Percentiles rank a stretch among this genome's conserved stretches.
phyloP scores from a whole-genome alignment of 2,797 vertebrate genomes.

The Poeciliopsis turneri region DNA sequence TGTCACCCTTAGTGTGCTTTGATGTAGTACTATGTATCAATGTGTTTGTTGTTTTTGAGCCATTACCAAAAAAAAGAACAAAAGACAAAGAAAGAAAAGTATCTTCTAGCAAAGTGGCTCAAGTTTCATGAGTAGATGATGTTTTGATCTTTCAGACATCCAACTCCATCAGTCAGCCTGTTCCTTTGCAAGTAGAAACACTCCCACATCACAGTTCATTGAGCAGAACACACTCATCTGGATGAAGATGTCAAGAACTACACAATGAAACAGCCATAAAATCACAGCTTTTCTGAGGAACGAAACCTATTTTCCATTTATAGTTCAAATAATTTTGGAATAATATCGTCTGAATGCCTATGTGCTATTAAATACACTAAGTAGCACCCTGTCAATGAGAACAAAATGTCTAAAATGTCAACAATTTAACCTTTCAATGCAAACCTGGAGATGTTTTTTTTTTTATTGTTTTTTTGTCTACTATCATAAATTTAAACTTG shows the following conservation, averaged over 20 bases:
- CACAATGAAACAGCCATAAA: neutral
- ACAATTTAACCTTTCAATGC: neutral
- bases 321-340: neutral
- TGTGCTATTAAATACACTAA: neutral
- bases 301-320: neutral
- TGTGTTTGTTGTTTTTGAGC: slow-evolving; percentile 50
- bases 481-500: neutral
- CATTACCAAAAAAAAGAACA: slow-evolving; percentile 12
- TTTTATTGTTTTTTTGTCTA: neutral
- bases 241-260: neutral
- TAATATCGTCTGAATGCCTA: neutral
- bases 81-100: slow-evolving; percentile 2
- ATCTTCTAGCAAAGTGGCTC: slow-evolving; percentile 18
- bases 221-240: slow-evolving; percentile 10
- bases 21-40: slow-evolving; percentile 15
- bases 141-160: slow-evolving; percentile 47
- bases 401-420: neutral
- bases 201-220: slow-evolving; percentile 26
- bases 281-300: neutral
- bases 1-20: slow-evolving; percentile 11
- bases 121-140: slow-evolving; percentile 33
- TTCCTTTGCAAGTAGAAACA: neutral
- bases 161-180: slow-evolving; percentile 22
- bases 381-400: neutral
- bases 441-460: neutral